These are phyloP conservation scores for Spizella passerina DNA, from an alignment of 2,797 vertebrate genomes.

Conservation along the genomic window DNA sequence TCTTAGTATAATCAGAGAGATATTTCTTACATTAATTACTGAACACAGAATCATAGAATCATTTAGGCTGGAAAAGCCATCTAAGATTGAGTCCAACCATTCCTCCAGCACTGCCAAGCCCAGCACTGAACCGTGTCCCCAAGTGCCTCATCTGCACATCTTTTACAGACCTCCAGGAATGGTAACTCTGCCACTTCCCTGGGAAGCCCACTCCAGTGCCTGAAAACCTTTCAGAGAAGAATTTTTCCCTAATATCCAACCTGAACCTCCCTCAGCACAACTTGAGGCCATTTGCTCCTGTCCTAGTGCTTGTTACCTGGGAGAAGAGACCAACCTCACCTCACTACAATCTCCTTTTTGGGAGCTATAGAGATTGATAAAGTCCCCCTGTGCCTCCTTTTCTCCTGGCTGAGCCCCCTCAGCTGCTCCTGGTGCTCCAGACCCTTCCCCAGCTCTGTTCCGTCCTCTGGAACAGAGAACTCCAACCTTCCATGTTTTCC, in stretches of 20 bases:
- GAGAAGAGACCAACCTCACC: fast-evolving
- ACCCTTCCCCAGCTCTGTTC: not conserved
- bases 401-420: not conserved
- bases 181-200: not conserved
- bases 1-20: not conserved
- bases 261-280: not conserved
- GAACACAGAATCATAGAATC: not conserved
- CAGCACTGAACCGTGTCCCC: not conserved
- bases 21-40: not conserved
- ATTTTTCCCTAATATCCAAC: not conserved
- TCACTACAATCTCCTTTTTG: not conserved
- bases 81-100: not conserved
- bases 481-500: not conserved
- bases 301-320: not conserved
- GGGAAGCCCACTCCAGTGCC: not conserved
- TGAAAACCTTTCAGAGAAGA: not conserved
- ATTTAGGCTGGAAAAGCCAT: not conserved
- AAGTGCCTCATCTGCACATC: no score
- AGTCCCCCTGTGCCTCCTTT: not conserved
- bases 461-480: no score
- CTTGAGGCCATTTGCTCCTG: not conserved
- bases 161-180: not conserved
- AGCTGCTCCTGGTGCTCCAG: not conserved
- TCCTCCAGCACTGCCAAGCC: not conserved
- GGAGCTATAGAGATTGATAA: not conserved